phyloP scores from a whole-genome alignment of 2,888 invertebrate species.

The Embidobia sp. region DNA sequence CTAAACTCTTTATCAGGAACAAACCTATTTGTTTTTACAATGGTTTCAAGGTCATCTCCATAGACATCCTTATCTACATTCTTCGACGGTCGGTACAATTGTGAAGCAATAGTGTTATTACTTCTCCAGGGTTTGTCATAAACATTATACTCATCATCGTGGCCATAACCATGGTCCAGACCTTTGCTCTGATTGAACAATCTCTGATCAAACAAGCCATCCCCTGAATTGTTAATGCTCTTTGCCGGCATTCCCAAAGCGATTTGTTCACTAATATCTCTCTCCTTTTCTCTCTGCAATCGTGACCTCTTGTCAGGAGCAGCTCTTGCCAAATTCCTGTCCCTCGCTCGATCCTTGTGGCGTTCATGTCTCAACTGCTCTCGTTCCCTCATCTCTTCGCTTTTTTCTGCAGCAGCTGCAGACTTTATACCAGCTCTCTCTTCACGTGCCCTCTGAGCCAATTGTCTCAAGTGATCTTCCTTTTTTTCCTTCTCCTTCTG shows the following conservation, averaged over 20 bases:
- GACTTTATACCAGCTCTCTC: constrained; percentile 92
- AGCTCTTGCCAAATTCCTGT: constrained; percentile 95
- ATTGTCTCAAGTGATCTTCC: constrained; percentile 94
- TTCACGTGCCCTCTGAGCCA: constrained; percentile 96
- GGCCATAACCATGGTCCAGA: constrained; percentile 97
- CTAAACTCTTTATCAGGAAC: constrained; percentile 99
- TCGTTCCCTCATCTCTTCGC: constrained; percentile 90
- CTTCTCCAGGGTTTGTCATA: constrained; percentile 99
- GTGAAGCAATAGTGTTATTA: constrained; percentile 91
- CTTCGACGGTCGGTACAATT: constrained; percentile 94
- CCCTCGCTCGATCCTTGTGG: constrained; percentile 94
- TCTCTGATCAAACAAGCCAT: constrained; percentile 96
- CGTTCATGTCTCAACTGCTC: constrained; percentile 94
- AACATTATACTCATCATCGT: constrained; percentile 98
- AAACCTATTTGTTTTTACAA: constrained; percentile 95
- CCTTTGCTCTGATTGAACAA: constrained; percentile 96
- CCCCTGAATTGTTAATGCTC: constrained; percentile 85
- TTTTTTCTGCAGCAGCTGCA: constrained; percentile 82
- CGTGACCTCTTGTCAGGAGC: constrained; percentile 97
- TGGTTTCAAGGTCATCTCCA: constrained; percentile 93
- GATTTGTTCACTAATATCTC: constrained; percentile 99
- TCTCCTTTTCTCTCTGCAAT: constrained; percentile 93
- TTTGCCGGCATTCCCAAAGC: constrained; percentile 97
- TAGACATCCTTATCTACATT: constrained; percentile 95
- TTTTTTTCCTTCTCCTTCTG: constrained; percentile 99